phyloP scores from a whole-genome alignment of 2,113 vertebrate genomes.

The Alosa alosa region DNA sequence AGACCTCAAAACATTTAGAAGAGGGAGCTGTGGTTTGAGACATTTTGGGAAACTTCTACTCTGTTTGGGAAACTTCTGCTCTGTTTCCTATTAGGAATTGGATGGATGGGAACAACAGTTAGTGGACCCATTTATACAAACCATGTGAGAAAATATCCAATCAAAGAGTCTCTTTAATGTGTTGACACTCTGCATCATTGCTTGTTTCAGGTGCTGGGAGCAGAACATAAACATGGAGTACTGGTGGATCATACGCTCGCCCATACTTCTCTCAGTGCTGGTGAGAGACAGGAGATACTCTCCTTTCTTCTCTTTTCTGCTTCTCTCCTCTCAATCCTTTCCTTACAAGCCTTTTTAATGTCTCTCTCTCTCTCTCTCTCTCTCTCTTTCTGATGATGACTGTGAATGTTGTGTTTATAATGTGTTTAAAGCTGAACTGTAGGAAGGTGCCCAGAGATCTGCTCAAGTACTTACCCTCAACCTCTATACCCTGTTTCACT shows the following conservation, averaged over 20 bases:
- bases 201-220: slow-evolving; percentile 81
- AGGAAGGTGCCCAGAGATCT: background rate
- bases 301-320: slow-evolving; percentile 61
- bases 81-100: no score
- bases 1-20: background rate
- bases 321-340: background rate
- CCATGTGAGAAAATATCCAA: background rate
- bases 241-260: slow-evolving; percentile 96
- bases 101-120: no score
- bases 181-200: background rate
- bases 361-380: background rate
- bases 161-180: background rate
- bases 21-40: background rate
- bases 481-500: background rate
- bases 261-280: slow-evolving; percentile 87
- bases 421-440: background rate
- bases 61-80: no score
- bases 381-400: background rate
- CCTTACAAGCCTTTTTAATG: background rate
- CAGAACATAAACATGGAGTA: slow-evolving; percentile 87
- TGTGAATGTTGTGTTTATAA: background rate
- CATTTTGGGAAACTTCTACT: no score
- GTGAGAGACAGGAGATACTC: slow-evolving; percentile 67
- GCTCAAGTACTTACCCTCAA: background rate
- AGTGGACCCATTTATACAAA: no score